Conservation (phyloP, 2,113 vertebrate genomes). For the Mastomys natalensis region DNA sequence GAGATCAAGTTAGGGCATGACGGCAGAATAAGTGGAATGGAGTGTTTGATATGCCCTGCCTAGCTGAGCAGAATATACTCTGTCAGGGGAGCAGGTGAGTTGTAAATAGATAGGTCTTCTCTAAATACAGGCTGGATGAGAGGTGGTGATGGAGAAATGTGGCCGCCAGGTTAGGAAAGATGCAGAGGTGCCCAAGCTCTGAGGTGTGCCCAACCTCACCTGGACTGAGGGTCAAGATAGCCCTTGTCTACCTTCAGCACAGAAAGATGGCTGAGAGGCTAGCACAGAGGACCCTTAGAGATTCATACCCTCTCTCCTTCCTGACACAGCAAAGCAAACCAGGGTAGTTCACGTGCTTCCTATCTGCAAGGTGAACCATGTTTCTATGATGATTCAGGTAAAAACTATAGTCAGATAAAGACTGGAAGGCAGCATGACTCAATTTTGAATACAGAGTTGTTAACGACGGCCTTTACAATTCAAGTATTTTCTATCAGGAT, state of each 20-base stretch:
- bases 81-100: not conserved
- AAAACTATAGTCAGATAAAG: not conserved
- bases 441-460: not conserved
- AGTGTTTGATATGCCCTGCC: not conserved
- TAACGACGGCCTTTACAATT: constrained; percentile 32
- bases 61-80: not conserved
- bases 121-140: not conserved
- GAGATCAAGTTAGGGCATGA: not conserved
- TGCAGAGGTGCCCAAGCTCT: not conserved
- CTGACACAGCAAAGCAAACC: not conserved
- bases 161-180: not conserved
- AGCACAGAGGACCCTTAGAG: not conserved
- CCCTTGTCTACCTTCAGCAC: not conserved
- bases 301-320: not conserved
- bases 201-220: not conserved
- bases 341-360: not conserved
- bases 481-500: constrained; percentile 59
- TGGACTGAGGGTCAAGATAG: not conserved
- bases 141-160: not conserved
- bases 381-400: not conserved
- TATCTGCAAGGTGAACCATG: not conserved
- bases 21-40: not conserved
- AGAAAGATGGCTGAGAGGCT: not conserved
- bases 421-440: not conserved
- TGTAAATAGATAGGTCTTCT: not conserved